A percentile compares a stretch with the other conserved stretches of the same genome.
Evolutionary conservation across 2,113 vertebrate species (phyloP).

Genomic region (Daboia siamensis): DNA sequence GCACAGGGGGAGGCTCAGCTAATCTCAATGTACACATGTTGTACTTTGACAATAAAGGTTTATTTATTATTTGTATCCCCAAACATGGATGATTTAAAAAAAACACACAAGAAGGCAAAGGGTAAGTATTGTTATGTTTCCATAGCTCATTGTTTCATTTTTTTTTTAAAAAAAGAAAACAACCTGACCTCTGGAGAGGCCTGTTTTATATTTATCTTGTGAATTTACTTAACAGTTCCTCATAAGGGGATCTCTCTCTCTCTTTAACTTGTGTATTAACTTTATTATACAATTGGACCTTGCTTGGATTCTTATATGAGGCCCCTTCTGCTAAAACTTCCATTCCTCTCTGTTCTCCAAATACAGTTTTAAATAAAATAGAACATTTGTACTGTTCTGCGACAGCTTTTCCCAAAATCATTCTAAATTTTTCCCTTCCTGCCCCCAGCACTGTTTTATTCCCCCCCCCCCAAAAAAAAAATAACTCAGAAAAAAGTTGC

Average conservation of each 20-base stretch:
- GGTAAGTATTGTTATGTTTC: not conserved
- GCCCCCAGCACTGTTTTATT: not conserved
- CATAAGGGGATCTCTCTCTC: not conserved
- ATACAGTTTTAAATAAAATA: not conserved
- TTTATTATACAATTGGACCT: rapidly evolving
- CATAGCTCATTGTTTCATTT: not conserved
- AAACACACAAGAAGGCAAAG: too few relatives aligned
- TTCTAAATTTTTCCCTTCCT: not conserved
- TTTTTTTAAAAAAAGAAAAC: too few relatives aligned
- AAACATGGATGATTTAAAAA: too few relatives aligned
- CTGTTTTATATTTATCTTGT: not conserved
- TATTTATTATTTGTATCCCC: too few relatives aligned
- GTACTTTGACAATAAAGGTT: too few relatives aligned
- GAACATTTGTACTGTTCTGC: not conserved
- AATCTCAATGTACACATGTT: too few relatives aligned
- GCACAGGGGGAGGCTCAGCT: too few relatives aligned
- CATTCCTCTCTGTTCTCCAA: not conserved
- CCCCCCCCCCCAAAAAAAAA: not conserved
- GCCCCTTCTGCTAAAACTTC: not conserved
- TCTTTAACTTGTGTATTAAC: not conserved
- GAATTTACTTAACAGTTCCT: not conserved
- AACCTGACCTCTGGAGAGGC: not conserved
- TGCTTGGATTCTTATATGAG: not conserved
- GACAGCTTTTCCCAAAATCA: not conserved
- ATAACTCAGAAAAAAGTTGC: not conserved